Evolutionary conservation across 2,113 vertebrate species (phyloP), one percentile per base, ranked within the genome.

Genomic region (Dromaius novaehollandiae): DNA sequence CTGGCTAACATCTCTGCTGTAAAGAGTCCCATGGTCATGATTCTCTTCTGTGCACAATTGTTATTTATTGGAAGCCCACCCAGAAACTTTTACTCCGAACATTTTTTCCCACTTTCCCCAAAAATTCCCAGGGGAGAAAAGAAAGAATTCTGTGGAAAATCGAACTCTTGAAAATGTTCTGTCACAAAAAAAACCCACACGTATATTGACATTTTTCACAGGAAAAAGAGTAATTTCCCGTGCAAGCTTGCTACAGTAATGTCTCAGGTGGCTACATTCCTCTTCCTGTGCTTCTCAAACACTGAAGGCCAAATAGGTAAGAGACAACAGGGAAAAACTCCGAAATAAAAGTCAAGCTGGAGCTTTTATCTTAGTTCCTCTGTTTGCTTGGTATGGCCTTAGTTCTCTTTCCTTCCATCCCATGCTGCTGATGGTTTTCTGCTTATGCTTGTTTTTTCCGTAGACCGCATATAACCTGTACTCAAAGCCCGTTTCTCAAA

Each of bases 351-450:
- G 11, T 19, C 5, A 82, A 7, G 22, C 40, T 71, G 20, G 68
- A 74, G 3, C 8, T 88, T 91, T 91, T 80, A 6, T 79, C 58
- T 38, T 4, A 13, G 5, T 77, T 70, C 58, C 75, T 92, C 50
- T 8, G 7, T 5, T 1, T 46, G 24, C 13, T 85, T 58, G 48
- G 13, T 17, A 11, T 7, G 2, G 19, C 38, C 32, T 60, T 22
- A 4, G 4, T 32, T 83, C 17, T 82, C 38, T 15, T 24, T 77
- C 40, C 55, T 92, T 89, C 82, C 22, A 12, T 36, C 64, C n/a
- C 0, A 0, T 51, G 5, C n/a, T 11, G 5, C 1, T 1, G 8
- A 21, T 20, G 25, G 51, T 0, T 46, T 46, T 46, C 16, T 32
- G 0, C 21, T 65, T 25, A 36, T 64, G 28, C 12, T 80, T 76